Base-by-base conservation (phyloP, 1,140 invertebrate species). In the Olivierus martensii region DNA sequence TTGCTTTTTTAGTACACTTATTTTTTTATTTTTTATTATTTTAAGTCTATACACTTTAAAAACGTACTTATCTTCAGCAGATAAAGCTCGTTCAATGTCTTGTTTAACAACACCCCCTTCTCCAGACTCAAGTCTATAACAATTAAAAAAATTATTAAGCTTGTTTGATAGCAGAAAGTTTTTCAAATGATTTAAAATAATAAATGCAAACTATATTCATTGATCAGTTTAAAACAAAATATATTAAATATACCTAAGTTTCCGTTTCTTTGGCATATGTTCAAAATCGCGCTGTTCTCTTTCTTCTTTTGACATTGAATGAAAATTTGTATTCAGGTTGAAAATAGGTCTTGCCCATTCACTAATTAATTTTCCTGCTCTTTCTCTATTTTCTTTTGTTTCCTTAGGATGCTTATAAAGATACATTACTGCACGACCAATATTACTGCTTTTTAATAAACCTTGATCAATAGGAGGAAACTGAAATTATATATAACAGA, bases 351-450 rank as follows among this genome's bases (percentile, higher is more conserved):
- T 70, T 0, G 91, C 88, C 93, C 93, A 98, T 69, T 94, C 87
- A 47, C 86, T 93, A 50, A 99, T 98, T 47, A 99, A 76, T 65
- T 84, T 83, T 19, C 87, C 88, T 56, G 91, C 91, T 45, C 81
- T 75, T 64, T 87, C 83, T 66, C 85, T 85, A 71, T 99, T 99
- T 47, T 83, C 77, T 70, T 93, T 93, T 0, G 84, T 87, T 75
- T 99, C 95, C 71, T 87, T 90, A 0, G 95, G 94, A 73, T 99
- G 94, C 68, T 99, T 99, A 68, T 92, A 98, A 12, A 99, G 75
- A 73, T 98, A 98, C 95, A 99, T 99, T 0, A 99, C 89, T 57
- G 95, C 95, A 71, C 57, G 48, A 18, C 62, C 62, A 49, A 96
- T 90, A 41, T 94, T 89, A 41, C 91, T 94, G 59, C 87, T 83